A percentile compares a stretch with the other conserved stretches of the same genome.
These are phyloP conservation scores for Drosophila jambulina DNA, from an alignment of 1,140 invertebrate species.

Conservation along the genomic window DNA sequence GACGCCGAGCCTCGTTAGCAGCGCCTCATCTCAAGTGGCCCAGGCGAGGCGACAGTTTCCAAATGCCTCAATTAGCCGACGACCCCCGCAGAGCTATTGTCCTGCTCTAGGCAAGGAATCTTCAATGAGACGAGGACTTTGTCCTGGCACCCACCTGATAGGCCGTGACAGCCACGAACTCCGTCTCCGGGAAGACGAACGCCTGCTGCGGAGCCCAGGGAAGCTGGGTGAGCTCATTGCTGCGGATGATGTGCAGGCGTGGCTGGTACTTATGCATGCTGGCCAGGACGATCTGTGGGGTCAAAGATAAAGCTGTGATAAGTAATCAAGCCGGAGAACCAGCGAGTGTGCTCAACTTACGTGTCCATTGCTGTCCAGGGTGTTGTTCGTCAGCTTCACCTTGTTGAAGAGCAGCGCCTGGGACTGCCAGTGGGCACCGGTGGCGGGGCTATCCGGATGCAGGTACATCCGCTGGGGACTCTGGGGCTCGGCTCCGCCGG, in stretches of 20 bases:
- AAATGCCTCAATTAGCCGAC: conserved; percentile 52
- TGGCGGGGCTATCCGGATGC: conserved; percentile 94
- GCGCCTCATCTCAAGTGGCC: conserved; percentile 45
- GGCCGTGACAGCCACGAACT: conserved; percentile 97
- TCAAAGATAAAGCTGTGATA: conserved; percentile 38
- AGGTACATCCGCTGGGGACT: conserved; percentile 91
- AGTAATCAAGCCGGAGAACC: conserved; percentile 9
- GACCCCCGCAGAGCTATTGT: conserved; percentile 52
- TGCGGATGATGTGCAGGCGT: conserved; percentile 92
- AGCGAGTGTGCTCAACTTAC: conserved; percentile 87
- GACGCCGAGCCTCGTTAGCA: conserved; percentile 1
- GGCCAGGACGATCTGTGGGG: conserved; percentile 92
- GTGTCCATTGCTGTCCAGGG: conserved; percentile 91
- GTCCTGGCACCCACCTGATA: conserved; percentile 90
- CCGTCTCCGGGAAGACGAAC: conserved; percentile 92
- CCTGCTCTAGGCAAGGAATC: neutral
- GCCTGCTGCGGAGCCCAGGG: conserved; percentile 88
- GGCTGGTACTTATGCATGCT: conserved; percentile 98
- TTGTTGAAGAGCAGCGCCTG: conserved; percentile 93
- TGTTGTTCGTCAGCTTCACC: conserved; percentile 96
- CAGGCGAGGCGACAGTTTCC: conserved; percentile 44
- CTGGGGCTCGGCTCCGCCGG: conserved; percentile 94
- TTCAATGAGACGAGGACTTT: conserved; percentile 34
- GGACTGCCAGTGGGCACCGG: conserved; percentile 94
- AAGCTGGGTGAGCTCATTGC: conserved; percentile 88